Percentiles rank a stretch among this genome's conserved stretches.
These are phyloP conservation scores for Cryptus armator DNA, from an alignment of 2,888 invertebrate species.

Conservation along the genomic window DNA sequence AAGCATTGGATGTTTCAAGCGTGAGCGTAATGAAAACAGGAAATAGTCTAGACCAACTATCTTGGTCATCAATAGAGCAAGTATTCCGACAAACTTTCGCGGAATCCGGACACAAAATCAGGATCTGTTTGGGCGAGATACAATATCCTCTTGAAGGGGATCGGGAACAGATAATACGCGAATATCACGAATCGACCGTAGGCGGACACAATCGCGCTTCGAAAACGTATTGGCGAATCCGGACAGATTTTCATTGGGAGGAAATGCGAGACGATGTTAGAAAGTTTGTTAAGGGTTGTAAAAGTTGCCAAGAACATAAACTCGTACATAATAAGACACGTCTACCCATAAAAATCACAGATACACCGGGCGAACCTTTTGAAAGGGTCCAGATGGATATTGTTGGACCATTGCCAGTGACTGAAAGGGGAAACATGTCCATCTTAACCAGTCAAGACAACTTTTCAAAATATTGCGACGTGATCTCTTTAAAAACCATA, in stretches of 20 bases:
- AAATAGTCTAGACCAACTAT: constrained; percentile 11
- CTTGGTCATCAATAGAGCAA: constrained; percentile 29
- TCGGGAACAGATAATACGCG: background rate
- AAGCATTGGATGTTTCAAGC: constrained; percentile 16
- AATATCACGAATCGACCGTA: constrained; percentile 26
- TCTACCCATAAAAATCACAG: constrained; percentile 12
- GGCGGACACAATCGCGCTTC: constrained; percentile 23
- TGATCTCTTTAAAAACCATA: background rate
- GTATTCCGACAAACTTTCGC: constrained; percentile 15
- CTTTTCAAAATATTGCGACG: constrained; percentile 11
- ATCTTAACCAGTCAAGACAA: constrained; percentile 9
- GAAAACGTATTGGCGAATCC: constrained; percentile 8
- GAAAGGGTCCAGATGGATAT: background rate
- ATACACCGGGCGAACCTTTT: constrained; percentile 5
- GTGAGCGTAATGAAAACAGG: constrained; percentile 35
- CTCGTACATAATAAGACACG: constrained; percentile 13
- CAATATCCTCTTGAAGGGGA: background rate
- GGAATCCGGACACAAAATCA: constrained; percentile 15
- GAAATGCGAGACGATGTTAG: constrained; percentile 14
- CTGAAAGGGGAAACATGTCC: constrained; percentile 2
- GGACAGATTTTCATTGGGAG: background rate
- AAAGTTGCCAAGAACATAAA: constrained; percentile 13
- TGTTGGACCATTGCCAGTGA: constrained; percentile 5
- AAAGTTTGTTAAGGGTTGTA: background rate
- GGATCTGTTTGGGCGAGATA: constrained; percentile 38